These are phyloP conservation scores for Lepidocyrtinus sp. DNA, from an alignment of 2,888 invertebrate genomes.

Conservation along the genomic window DNA sequence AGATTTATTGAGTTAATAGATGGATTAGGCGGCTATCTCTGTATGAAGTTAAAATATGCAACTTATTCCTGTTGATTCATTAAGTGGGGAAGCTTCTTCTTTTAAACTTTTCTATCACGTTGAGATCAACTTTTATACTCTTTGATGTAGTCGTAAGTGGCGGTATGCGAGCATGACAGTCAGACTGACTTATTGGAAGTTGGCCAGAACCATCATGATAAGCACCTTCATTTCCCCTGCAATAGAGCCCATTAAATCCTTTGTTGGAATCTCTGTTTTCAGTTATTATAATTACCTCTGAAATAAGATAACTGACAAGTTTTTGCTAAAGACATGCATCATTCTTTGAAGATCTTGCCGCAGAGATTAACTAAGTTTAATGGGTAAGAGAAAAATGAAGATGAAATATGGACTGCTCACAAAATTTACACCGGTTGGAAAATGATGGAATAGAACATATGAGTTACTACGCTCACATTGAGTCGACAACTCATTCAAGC, in stretches of 20 bases:
- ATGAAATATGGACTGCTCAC: neutral
- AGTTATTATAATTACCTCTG: constrained; percentile 63
- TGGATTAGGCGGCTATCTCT: constrained; percentile 41
- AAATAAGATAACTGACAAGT: constrained; percentile 63
- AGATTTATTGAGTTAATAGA: no score
- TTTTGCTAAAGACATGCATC: constrained; percentile 41
- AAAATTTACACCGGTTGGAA: neutral
- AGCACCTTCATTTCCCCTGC: constrained; percentile 61
- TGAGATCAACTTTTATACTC: constrained; percentile 3
- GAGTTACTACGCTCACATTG: neutral
- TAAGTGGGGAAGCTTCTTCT: constrained; percentile 22
- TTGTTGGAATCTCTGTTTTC: constrained; percentile 60
- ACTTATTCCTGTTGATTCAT: constrained; percentile 49
- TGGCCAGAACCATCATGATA: constrained; percentile 61
- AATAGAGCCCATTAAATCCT: constrained; percentile 62
- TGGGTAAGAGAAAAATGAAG: constrained; percentile 33
- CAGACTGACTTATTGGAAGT: constrained; percentile 46
- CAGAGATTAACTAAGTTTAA: constrained; percentile 53
- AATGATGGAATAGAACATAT: neutral
- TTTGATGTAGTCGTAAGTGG: constrained; percentile 13
- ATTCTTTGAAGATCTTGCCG: constrained; percentile 53
- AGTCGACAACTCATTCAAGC: neutral
- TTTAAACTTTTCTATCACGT: neutral
- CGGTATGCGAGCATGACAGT: constrained; percentile 1
- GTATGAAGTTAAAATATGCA: constrained; percentile 44